Base-by-base conservation (phyloP, 1,140 invertebrate genomes). In the Vanessa tameamea region DNA sequence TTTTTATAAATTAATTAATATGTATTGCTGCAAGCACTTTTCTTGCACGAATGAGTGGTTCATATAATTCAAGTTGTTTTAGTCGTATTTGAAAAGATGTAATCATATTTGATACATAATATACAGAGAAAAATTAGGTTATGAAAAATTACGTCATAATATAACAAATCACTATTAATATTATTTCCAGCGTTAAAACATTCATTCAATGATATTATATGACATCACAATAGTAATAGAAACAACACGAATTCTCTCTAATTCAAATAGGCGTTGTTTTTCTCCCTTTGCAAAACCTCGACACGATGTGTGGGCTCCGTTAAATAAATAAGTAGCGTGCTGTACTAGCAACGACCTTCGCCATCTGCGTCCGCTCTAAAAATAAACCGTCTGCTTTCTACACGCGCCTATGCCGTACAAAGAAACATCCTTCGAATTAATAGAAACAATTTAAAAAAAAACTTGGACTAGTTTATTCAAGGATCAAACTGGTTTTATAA, bases 311-410 rank as follows among this genome's bases (percentile, higher is more conserved):
- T 78, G 72, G 82, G 86, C 78, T 78, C 53, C 74, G 73, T 85
- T 89, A 83, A 88, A 87, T 88, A 90, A 88, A 85, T 88, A 87
- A 90, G 84, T 82, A 82, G 77, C 75, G 77, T 78, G 81, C 77
- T 78, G 80, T 79, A 68, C 75, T 72, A 80, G 78, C 77, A 73
- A 74, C 81, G 85, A 84, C 86, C 85, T 86, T 86, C 84, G 78
- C 75, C 87, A 85, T 87, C 80, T 87, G 85, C 74, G 83, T 78
- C 82, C 82, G 79, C 57, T 80, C 81, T 83, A 82, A 83, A 87
- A 87, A 88, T 89, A 87, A 82, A 84, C 70, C 75, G 69, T 69
- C 68, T 75, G 68, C 70, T 71, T 76, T 73, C 74, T 70, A 81
- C 31, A 61, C 77, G 55, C 47, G 74, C 57, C 59, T 48, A 73